phyloP scores from a whole-genome alignment of 2,797 vertebrate genomes.

The Dendrocincla tyrannina region DNA sequence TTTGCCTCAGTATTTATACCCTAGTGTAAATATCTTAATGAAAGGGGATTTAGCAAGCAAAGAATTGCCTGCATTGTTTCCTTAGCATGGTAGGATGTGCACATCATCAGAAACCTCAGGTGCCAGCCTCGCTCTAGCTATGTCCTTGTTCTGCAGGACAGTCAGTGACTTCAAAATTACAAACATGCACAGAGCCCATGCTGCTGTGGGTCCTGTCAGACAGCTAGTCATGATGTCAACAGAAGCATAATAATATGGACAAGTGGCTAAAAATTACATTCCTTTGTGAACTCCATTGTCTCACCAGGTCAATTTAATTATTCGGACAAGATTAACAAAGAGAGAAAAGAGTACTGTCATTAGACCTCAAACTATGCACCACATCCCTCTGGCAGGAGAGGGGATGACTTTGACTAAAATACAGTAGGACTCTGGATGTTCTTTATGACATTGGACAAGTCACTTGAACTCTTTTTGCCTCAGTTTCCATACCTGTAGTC shows the following conservation, averaged over 20 bases:
- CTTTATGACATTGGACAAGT: not conserved
- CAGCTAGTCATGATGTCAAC: not conserved
- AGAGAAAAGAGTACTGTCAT: not conserved
- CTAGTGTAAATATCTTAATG: not conserved
- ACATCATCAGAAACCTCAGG: not conserved
- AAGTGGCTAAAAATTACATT: not conserved
- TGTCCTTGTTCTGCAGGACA: not conserved
- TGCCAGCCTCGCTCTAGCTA: not conserved
- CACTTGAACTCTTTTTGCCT: not conserved
- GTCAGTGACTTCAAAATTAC: not conserved
- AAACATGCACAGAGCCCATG: not conserved
- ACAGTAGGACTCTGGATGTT: not conserved
- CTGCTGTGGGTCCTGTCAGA: conserved; percentile 5
- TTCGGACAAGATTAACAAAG: conserved; percentile 12
- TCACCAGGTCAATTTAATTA: conserved; percentile 56
- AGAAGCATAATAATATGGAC: not conserved
- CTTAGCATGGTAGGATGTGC: not conserved
- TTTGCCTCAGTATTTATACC: not conserved
- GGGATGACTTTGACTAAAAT: not conserved
- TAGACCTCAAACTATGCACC: not conserved
- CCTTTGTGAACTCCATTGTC: not conserved
- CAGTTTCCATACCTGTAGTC: not conserved
- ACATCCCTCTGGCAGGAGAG: not conserved
- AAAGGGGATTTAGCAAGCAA: not conserved
- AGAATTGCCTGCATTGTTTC: not conserved